Evolutionary conservation across 2,888 invertebrate genomes (phyloP).

Genomic region (Eudemis profundana): DNA sequence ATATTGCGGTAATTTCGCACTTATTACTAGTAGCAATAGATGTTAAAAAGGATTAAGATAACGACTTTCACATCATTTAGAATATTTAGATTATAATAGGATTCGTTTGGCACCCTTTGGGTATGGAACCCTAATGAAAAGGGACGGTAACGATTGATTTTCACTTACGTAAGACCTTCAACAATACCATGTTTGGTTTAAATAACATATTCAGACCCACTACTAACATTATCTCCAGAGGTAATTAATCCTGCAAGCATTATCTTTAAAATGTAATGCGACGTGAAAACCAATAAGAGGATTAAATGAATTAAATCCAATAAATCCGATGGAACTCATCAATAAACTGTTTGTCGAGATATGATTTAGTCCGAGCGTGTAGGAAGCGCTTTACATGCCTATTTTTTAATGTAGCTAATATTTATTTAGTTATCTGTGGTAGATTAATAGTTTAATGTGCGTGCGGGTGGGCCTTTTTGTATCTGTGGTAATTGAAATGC

Average conservation of each 20-base stretch:
- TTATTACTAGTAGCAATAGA: too few relatives aligned
- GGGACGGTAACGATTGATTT: too few relatives aligned
- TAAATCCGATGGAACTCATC: slow-evolving; percentile 36
- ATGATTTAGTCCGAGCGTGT: slow-evolving; percentile 25
- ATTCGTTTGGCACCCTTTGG: too few relatives aligned
- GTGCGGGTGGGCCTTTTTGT: slow-evolving; percentile 9
- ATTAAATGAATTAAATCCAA: slow-evolving; percentile 36
- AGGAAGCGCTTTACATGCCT: slow-evolving; percentile 24
- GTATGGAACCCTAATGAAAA: too few relatives aligned
- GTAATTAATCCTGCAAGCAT: slow-evolving; percentile 2
- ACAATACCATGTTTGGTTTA: too few relatives aligned
- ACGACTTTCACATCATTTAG: too few relatives aligned
- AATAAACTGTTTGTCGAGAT: slow-evolving; percentile 25
- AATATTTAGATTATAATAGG: too few relatives aligned
- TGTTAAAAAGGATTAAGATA: too few relatives aligned
- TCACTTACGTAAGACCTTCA: too few relatives aligned
- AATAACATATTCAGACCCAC: too few relatives aligned
- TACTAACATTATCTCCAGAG: neutral
- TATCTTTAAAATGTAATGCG: slow-evolving; percentile 5
- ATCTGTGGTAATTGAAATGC: too few relatives aligned
- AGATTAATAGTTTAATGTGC: slow-evolving; percentile 5
- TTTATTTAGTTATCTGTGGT: slow-evolving; percentile 38
- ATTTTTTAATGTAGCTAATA: slow-evolving; percentile 35
- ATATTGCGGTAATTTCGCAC: too few relatives aligned
- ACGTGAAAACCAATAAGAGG: slow-evolving; percentile 38